Percentiles rank a stretch among this genome's conserved stretches.
phyloP scores from a whole-genome alignment of 2,113 vertebrate genomes.

The Copsychus sechellarum region DNA sequence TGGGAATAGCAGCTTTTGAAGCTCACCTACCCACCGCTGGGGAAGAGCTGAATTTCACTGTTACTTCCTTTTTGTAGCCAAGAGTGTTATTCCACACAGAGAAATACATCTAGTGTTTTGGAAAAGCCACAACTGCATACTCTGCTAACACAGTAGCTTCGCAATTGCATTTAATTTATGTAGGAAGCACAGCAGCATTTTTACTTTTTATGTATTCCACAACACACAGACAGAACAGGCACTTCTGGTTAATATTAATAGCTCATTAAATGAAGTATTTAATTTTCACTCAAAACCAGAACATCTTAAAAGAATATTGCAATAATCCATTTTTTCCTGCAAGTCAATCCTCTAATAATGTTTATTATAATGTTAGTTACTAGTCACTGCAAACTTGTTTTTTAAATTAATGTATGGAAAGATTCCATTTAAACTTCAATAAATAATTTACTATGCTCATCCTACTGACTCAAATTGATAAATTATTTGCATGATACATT shows the following conservation, averaged over 20 bases:
- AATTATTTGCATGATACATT: constrained; percentile 63
- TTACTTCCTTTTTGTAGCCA: background rate
- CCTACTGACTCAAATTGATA: constrained; percentile 58
- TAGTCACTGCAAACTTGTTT: constrained; percentile 63
- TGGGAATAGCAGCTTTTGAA: background rate
- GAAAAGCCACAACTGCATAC: background rate
- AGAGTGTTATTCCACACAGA: background rate
- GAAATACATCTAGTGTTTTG: background rate
- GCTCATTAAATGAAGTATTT: constrained; percentile 71
- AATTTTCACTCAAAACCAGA: constrained; percentile 51
- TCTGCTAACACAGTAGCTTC: background rate
- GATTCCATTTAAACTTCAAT: constrained; percentile 70
- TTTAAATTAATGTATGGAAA: constrained; percentile 72
- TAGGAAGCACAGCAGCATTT: background rate
- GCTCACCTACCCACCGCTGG: background rate
- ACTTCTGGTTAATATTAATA: constrained; percentile 76
- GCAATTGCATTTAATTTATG: constrained; percentile 17
- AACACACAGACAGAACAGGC: constrained; percentile 21
- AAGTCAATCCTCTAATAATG: constrained; percentile 63
- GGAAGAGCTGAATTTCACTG: background rate
- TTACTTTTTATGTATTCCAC: constrained; percentile 40
- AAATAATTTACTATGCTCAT: constrained; percentile 72
- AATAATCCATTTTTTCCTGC: constrained; percentile 44
- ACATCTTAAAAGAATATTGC: constrained; percentile 36
- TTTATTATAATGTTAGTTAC: constrained; percentile 62